Evolutionary conservation across 2,888 invertebrate genomes (phyloP), one percentile per base, ranked within the genome.

Genomic region (Dryobotodes eremita): DNA sequence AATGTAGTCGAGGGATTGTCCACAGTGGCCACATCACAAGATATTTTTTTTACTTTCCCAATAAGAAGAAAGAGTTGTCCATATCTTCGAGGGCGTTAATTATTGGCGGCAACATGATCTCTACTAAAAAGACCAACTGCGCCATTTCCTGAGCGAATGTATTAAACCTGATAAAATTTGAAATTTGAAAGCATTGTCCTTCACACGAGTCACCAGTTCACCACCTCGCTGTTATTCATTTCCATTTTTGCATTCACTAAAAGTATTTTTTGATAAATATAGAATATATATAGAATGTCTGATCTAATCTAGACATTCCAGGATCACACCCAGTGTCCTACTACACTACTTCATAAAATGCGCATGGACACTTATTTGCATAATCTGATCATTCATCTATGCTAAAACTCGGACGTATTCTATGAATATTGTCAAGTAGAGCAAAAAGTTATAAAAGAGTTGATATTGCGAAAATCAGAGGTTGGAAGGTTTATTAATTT

Each of bases 361-460:
- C 81, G 81, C 66, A 50, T 57, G 20, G 66, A 55, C 61, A 69
- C n/a, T 55, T 64, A 80, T 71, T 71, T 74, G 26, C 84, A 74
- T 79, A 72, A 77, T 83, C 61, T 79, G 61, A 82, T 71, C 42
- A 23, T 71, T 68, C 17, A 53, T 77, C 62, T 65, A 75, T 69
- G 68, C 65, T 57, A 74, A 79, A 66, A 57, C 15, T 71, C 57
- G 61, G 48, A 65, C 61, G 23, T 50, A 53, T 36, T 42, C 50
- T 81, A 82, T 80, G 66, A 75, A 81, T 48, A 79, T 64, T 70
- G 31, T 59, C 75, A 64, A 81, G 64, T 50, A 42, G 53, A 61
- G 66, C 53, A 75, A 80, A 66, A 80, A 57, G 46, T 31, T 70
- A 75, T 50, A 50, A 59, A 59, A 66, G 31, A 7, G 23, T 77